Conservation (phyloP, 2,113 vertebrate species). For the Nansenia antarctica region DNA sequence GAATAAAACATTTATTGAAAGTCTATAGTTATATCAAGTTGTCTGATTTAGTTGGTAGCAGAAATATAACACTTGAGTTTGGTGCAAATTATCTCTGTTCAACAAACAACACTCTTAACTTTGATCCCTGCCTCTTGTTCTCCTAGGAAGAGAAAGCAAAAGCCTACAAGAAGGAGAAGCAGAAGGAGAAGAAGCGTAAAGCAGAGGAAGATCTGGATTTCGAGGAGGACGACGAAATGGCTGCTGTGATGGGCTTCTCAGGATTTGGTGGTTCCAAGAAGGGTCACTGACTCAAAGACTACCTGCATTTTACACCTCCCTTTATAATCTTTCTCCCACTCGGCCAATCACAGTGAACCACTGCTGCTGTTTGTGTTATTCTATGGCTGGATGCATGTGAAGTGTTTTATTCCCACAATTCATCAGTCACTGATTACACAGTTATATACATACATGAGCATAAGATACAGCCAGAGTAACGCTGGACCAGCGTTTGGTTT, state of each 20-base stretch:
- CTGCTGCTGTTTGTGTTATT: not conserved
- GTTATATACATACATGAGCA: too few species aligned
- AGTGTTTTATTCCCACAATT: too few species aligned
- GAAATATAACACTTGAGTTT: too few species aligned
- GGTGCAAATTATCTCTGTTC: too few species aligned
- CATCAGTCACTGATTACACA: too few species aligned
- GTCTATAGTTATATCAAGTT: too few species aligned
- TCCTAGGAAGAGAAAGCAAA: slow-evolving; percentile 96
- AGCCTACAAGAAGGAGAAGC: slow-evolving; percentile 97
- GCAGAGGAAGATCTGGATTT: slow-evolving; percentile 92
- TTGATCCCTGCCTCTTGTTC: not conserved
- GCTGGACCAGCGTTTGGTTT: not conserved
- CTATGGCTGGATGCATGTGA: not conserved
- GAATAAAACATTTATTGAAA: too few species aligned
- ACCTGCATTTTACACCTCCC: not conserved
- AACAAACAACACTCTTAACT: not conserved
- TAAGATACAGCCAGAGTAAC: too few species aligned
- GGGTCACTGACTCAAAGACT: slow-evolving; percentile 78
- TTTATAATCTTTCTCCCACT: not conserved
- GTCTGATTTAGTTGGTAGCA: too few species aligned
- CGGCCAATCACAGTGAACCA: not conserved
- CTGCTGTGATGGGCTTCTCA: slow-evolving; percentile 98
- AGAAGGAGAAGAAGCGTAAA: slow-evolving; percentile 92
- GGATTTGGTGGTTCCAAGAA: slow-evolving; percentile 96
- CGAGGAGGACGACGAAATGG: slow-evolving; percentile 97